Evolutionary conservation across 2,888 invertebrate genomes (phyloP).

Genomic region (Oxystoma pomonae): DNA sequence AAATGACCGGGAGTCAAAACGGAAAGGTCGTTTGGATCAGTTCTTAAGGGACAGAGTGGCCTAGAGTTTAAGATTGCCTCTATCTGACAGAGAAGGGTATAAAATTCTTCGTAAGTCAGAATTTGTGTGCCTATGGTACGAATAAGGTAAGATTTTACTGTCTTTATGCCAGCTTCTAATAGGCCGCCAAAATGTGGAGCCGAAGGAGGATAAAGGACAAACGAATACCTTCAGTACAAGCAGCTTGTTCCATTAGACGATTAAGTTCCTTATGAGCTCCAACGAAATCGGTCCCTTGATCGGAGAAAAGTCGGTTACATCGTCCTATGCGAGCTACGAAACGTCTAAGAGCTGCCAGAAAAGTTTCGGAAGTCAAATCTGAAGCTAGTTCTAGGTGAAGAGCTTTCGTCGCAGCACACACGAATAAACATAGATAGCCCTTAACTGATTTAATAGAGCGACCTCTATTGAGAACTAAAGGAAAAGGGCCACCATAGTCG

Average conservation of each 20-base stretch:
- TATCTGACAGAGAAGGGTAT: too few species aligned
- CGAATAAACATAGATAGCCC: constrained; percentile 13
- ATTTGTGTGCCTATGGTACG: constrained; percentile 18
- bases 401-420: constrained; percentile 19
- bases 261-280: constrained; percentile 17
- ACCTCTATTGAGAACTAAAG: not conserved
- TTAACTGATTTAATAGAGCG: constrained; percentile 10
- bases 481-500: constrained; percentile 18
- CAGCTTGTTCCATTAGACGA: too few species aligned
- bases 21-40: not conserved
- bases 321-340: constrained; percentile 18
- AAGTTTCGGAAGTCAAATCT: constrained; percentile 16
- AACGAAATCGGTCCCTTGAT: constrained; percentile 22
- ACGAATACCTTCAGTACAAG: constrained; percentile 2
- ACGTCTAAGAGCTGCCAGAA: constrained; percentile 14
- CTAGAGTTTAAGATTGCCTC: constrained; percentile 19
- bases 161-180: constrained; percentile 5
- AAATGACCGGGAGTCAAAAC: not conserved
- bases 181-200: too few species aligned
- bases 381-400: constrained; percentile 17
- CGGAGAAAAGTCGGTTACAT: constrained; percentile 10
- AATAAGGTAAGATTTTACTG: constrained; percentile 15
- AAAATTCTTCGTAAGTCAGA: constrained; percentile 19
- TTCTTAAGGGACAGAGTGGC: constrained; percentile 14
- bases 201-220: too few species aligned